A percentile compares a stretch with the other conserved stretches of the same genome.
These are phyloP conservation scores for Rhagonycha fulva DNA, from an alignment of 2,888 invertebrate species.

Conservation along the genomic window DNA sequence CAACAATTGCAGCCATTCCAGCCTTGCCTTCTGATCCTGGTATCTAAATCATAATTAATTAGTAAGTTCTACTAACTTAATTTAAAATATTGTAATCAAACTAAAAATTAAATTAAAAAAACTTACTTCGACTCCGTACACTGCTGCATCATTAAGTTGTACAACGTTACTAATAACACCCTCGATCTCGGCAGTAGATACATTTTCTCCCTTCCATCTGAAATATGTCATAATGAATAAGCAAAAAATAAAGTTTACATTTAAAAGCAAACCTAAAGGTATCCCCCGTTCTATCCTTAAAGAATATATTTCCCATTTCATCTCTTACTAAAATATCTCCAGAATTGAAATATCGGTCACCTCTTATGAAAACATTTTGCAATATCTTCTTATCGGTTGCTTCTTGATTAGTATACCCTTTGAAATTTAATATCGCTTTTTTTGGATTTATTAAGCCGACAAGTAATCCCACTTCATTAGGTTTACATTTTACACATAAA, in stretches of 20 bases:
- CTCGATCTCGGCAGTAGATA: slow-evolving; percentile 95
- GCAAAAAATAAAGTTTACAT: neutral
- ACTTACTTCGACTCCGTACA: slow-evolving; percentile 88
- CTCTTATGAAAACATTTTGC: slow-evolving; percentile 73
- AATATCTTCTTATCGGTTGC: slow-evolving; percentile 76
- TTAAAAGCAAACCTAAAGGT: slow-evolving; percentile 65
- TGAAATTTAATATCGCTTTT: slow-evolving; percentile 62
- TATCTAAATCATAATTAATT: slow-evolving; percentile 57
- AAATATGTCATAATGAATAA: slow-evolving; percentile 14
- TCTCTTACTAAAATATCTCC: slow-evolving; percentile 90
- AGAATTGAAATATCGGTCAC: slow-evolving; percentile 90
- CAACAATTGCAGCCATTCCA: slow-evolving; percentile 91
- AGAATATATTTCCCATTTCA: slow-evolving; percentile 88
- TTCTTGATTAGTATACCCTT: slow-evolving; percentile 70
- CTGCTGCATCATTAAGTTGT: slow-evolving; percentile 72
- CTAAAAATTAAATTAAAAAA: neutral
- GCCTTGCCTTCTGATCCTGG: slow-evolving; percentile 83
- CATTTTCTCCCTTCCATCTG: slow-evolving; percentile 94
- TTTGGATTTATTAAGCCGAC: slow-evolving; percentile 71
- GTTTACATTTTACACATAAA: slow-evolving; percentile 78
- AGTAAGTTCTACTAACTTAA: neutral
- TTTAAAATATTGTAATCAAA: too few species aligned
- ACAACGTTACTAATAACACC: slow-evolving; percentile 79
- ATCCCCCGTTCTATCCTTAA: slow-evolving; percentile 88
- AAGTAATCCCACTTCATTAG: slow-evolving; percentile 85